Base-by-base conservation (phyloP, 2,113 vertebrate genomes). In the Atractosteus spatula region DNA sequence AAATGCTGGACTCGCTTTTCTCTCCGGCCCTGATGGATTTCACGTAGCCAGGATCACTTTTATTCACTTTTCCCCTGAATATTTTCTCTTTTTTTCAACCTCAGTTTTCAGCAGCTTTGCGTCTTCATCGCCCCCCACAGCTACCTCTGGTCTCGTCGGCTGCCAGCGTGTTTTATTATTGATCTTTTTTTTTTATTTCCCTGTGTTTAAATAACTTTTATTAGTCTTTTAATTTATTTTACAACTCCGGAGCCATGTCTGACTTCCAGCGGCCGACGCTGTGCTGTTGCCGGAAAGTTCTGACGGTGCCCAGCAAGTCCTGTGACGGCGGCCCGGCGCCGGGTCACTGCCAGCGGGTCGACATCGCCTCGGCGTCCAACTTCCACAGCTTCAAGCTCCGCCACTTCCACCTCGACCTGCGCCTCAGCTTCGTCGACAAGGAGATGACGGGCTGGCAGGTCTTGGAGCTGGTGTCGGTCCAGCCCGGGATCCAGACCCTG, bases 401-500 rank as follows among this genome's bases (percentile, higher is more conserved):
- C 42, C 96, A 97, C 86, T 91, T 97, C 83, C 95, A 95, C 83
- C 89, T 97, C 78, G 95, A 93, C 82, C 89, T 95, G 77, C 89
- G 93, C 82, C 76, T 97, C 66, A 93, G 95, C 86, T 95, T 95
- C 54, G 92, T 90, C 0, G 76, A 91, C 73, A 94, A 94, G 77
- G 91, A 94, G 81, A 89, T 97, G 88, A 92, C 90, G n/a, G 95
- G 94, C 67, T 94, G 95, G 90, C 79, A 93, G 89, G 95, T 95
- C 67, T 90, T 96, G 78, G 94, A 96, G 75, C 87, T 96, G 68
- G 82, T 90, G 76, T 84, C 85, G 0, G 75, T 90, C 14, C 86
- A 88, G 72, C 80, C 88, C 7, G 93, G 89, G 42, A 77, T 91
- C 55, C 89, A 83, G 10, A 89, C 89, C 43, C 85, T 96, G 65